A percentile compares a stretch with the other conserved stretches of the same genome.
Conservation (phyloP, 2,797 vertebrate genomes). For the Gymnoscopelus microlampas region DNA sequence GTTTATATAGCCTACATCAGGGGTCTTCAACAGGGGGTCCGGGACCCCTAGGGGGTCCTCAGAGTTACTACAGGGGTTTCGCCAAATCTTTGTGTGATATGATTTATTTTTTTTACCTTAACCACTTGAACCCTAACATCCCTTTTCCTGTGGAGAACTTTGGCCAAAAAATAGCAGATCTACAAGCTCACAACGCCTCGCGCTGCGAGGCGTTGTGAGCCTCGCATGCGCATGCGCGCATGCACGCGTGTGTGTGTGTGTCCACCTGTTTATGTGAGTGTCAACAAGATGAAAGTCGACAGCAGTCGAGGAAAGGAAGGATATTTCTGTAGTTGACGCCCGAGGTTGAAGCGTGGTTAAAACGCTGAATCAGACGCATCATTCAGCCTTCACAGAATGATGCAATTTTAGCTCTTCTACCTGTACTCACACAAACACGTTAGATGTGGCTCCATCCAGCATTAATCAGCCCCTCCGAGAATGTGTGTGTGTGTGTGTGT, state of each 20-base stretch:
- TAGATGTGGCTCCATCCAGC: slow-evolving; percentile 58
- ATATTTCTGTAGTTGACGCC: slow-evolving; percentile 50
- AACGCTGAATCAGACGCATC: slow-evolving; percentile 58
- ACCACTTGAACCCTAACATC: too few species aligned
- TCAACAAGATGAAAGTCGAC: neutral
- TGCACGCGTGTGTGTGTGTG: slow-evolving; percentile 28
- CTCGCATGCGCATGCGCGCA: neutral
- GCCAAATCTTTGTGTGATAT: too few species aligned
- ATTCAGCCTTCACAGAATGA: slow-evolving; percentile 58
- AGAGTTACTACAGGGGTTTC: too few species aligned
- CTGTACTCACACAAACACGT: slow-evolving; percentile 60
- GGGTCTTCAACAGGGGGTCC: too few species aligned
- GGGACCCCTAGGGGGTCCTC: too few species aligned
- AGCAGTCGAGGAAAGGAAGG: slow-evolving; percentile 31
- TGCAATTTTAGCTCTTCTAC: slow-evolving; percentile 68
- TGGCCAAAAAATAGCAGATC: too few species aligned
- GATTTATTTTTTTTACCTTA: too few species aligned
- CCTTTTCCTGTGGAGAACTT: too few species aligned
- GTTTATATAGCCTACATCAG: too few species aligned
- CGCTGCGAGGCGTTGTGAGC: too few species aligned
- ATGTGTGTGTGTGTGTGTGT: too few species aligned
- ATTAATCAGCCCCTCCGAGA: slow-evolving; percentile 50
- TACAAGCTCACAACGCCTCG: too few species aligned
- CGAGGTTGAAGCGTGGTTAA: slow-evolving; percentile 48
- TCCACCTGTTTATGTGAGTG: slow-evolving; percentile 1